Percentiles rank a stretch among this genome's conserved stretches.
Conservation (phyloP, 1,140 invertebrate genomes). For the Nylanderia fulva region DNA sequence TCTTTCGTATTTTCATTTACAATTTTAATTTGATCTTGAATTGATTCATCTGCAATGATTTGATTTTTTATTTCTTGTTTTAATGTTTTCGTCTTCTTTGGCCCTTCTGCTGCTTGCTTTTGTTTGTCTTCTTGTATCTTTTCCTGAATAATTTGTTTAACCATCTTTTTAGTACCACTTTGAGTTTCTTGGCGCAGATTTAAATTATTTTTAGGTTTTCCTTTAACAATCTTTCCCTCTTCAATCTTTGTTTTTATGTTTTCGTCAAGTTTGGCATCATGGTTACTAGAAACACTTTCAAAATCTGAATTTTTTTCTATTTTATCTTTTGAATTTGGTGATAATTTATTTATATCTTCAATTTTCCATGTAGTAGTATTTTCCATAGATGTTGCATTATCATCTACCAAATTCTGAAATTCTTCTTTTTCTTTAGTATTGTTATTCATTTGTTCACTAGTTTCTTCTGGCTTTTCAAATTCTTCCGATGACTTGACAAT, state of each 20-base stretch:
- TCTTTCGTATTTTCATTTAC: constrained; percentile 47
- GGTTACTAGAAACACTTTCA: not conserved
- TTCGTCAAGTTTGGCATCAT: constrained; percentile 1
- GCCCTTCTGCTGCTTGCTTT: constrained; percentile 58
- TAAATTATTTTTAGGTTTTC: constrained; percentile 45
- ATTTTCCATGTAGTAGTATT: constrained; percentile 5
- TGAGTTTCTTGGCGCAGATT: constrained; percentile 65
- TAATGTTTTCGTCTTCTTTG: constrained; percentile 68
- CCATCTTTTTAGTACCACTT: constrained; percentile 79
- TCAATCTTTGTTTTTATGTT: constrained; percentile 19
- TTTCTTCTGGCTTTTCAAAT: constrained; percentile 67
- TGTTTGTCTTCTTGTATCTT: constrained; percentile 79
- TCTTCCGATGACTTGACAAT: constrained; percentile 76
- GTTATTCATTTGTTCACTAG: constrained; percentile 8
- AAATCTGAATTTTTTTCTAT: not conserved
- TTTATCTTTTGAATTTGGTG: not conserved
- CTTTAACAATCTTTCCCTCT: constrained; percentile 19
- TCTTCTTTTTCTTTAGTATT: constrained; percentile 1
- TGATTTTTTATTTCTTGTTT: constrained; percentile 58
- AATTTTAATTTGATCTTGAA: not conserved
- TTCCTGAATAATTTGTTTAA: constrained; percentile 82
- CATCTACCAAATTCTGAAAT: not conserved
- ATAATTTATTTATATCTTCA: constrained; percentile 26
- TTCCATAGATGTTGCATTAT: constrained; percentile 8
- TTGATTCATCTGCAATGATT: constrained; percentile 43